Percentiles rank a stretch among this genome's conserved stretches.
Evolutionary conservation across 1,140 invertebrate genomes (phyloP).

Genomic region (Zaprionus nigranus): DNA sequence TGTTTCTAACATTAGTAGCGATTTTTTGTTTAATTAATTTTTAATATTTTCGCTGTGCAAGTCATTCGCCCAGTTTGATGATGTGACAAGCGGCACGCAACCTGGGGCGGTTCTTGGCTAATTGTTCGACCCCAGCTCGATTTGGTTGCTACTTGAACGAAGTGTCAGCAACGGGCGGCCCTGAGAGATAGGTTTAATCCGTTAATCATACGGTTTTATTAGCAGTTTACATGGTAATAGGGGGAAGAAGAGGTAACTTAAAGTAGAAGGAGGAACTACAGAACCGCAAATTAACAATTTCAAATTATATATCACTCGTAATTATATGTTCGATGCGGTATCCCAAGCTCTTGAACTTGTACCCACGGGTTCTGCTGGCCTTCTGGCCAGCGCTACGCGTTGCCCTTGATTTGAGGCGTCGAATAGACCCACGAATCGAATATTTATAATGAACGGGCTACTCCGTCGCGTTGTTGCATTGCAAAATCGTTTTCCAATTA

Average conservation of each 20-base stretch:
- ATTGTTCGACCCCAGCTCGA: constrained; percentile 18
- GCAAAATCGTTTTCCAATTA: constrained; percentile 48
- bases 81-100: constrained; percentile 61
- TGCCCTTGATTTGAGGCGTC: constrained; percentile 15
- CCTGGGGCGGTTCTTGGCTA: constrained; percentile 43
- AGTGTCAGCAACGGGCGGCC: constrained; percentile 12
- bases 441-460: constrained; percentile 7
- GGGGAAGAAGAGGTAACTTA: neutral
- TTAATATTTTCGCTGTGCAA: constrained; percentile 50
- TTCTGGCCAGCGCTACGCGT: neutral
- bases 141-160: constrained; percentile 1
- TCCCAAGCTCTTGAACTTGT: constrained; percentile 7
- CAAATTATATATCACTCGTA: neutral
- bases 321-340: neutral
- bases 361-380: constrained; percentile 1
- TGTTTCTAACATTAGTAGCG: constrained; percentile 59
- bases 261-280: neutral
- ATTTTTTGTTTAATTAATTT: constrained; percentile 64
- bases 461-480: constrained; percentile 22
- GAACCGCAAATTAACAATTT: neutral
- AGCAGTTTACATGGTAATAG: neutral
- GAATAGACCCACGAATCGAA: constrained; percentile 21
- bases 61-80: constrained; percentile 27
- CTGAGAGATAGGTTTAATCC: constrained; percentile 8
- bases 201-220: constrained; percentile 11